Conservation (phyloP, 2,797 vertebrate species). For the Sternarchorhynchus goeldii region DNA sequence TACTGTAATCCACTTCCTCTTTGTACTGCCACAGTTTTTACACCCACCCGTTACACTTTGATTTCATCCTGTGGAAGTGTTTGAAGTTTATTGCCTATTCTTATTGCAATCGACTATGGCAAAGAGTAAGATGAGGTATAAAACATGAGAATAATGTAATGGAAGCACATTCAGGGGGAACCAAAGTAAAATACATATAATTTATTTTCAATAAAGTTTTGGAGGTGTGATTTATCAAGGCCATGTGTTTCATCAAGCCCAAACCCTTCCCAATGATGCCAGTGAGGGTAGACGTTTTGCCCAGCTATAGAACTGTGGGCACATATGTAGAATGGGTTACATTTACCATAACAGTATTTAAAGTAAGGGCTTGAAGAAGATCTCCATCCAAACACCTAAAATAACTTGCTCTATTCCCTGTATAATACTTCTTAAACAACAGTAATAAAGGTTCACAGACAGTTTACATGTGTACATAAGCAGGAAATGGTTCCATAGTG, state of each 20-base stretch:
- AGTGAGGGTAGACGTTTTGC: neutral
- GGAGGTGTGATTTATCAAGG: conserved; percentile 57
- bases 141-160: conserved; percentile 26
- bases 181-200: conserved; percentile 59
- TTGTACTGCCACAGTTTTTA: conserved; percentile 16
- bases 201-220: conserved; percentile 65
- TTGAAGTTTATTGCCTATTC: conserved; percentile 42
- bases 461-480: too few relatives aligned
- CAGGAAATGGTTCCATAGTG: neutral
- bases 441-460: too few relatives aligned
- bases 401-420: neutral
- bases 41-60: conserved; percentile 3
- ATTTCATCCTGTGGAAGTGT: conserved; percentile 27
- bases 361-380: too few relatives aligned
- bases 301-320: neutral
- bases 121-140: conserved; percentile 26
- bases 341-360: neutral
- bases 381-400: neutral
- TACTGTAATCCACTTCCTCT: conserved; percentile 25
- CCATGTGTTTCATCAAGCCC: conserved; percentile 52
- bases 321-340: neutral
- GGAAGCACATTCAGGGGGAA: conserved; percentile 46
- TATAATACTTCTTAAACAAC: too few relatives aligned
- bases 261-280: conserved; percentile 35
- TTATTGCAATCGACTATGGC: conserved; percentile 35